Percentiles rank a stretch among this genome's conserved stretches.
Conservation (phyloP, 1,140 invertebrate genomes). For the Lycorma delicatula region DNA sequence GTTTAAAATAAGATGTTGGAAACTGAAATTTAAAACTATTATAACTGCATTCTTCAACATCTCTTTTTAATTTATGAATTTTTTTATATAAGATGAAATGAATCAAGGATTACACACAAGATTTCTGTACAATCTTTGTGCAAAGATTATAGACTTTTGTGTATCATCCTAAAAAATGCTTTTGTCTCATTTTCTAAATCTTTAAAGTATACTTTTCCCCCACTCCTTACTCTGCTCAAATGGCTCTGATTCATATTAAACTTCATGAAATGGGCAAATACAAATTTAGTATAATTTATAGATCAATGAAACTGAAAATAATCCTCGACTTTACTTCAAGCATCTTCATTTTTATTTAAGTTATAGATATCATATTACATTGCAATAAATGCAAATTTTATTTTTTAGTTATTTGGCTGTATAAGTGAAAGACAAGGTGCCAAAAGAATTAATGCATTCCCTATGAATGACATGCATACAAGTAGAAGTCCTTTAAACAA, state of each 20-base stretch:
- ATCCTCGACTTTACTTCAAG: background rate
- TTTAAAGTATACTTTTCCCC: too few species aligned
- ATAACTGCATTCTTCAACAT: too few species aligned
- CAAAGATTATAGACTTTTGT: too few species aligned
- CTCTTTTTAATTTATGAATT: too few species aligned
- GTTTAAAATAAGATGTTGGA: too few species aligned
- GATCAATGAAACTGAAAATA: background rate
- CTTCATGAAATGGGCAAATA: background rate
- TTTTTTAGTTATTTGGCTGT: conserved; percentile 57
- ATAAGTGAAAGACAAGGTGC: conserved; percentile 59
- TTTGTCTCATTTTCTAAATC: too few species aligned
- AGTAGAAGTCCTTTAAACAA: conserved; percentile 46
- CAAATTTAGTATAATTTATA: background rate
- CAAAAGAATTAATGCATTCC: conserved; percentile 66
- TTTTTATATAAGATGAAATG: too few species aligned
- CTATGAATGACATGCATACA: conserved; percentile 73
- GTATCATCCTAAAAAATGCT: too few species aligned
- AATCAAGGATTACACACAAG: too few species aligned
- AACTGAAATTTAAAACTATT: too few species aligned
- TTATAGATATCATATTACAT: background rate
- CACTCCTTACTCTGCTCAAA: too few species aligned
- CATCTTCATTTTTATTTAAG: background rate
- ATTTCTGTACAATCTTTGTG: too few species aligned
- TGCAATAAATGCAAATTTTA: conserved; percentile 21
- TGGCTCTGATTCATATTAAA: background rate